Conservation (phyloP, 2,797 vertebrate genomes). For the Lacerta bilineata region DNA sequence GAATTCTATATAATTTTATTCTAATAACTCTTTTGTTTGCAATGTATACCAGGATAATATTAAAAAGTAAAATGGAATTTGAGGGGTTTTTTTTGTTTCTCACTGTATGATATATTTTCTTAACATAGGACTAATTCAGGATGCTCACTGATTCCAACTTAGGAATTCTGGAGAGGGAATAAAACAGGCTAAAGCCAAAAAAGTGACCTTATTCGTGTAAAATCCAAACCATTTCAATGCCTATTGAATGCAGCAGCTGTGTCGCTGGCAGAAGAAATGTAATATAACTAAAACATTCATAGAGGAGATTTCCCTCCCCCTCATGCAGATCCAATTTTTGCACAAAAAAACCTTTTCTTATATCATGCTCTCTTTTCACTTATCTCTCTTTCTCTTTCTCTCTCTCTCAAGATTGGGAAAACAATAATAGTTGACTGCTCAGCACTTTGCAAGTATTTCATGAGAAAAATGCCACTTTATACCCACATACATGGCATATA, state of each 20-base stretch:
- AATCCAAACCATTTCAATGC: slow-evolving; percentile 60
- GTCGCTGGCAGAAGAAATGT: slow-evolving; percentile 63
- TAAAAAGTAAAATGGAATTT: slow-evolving; percentile 5
- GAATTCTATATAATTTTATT: neutral
- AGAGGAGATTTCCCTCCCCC: slow-evolving; percentile 56
- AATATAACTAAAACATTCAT: slow-evolving; percentile 56
- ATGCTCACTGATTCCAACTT: slow-evolving; percentile 45
- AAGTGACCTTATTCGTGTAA: slow-evolving; percentile 70
- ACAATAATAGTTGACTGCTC: slow-evolving; percentile 72
- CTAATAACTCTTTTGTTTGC: neutral
- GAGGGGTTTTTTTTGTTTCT: slow-evolving; percentile 12
- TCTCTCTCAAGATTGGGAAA: slow-evolving; percentile 53
- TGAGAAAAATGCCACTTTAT: slow-evolving; percentile 71
- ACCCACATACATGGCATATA: slow-evolving; percentile 48
- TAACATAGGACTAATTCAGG: slow-evolving; percentile 53
- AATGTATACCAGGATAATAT: neutral
- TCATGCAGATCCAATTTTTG: slow-evolving; percentile 59
- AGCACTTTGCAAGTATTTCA: slow-evolving; percentile 73
- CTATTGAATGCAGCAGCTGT: slow-evolving; percentile 74
- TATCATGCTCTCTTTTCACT: slow-evolving; percentile 31
- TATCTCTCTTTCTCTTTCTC: slow-evolving; percentile 52
- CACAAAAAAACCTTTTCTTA: slow-evolving; percentile 79
- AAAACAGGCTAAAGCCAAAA: slow-evolving; percentile 62
- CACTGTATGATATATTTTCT: slow-evolving; percentile 44
- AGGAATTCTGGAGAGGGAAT: slow-evolving; percentile 60